Evolutionary conservation across 1,140 invertebrate genomes (phyloP), one percentile per base, ranked within the genome.

Genomic region (Temnothorax curvispinosus): DNA sequence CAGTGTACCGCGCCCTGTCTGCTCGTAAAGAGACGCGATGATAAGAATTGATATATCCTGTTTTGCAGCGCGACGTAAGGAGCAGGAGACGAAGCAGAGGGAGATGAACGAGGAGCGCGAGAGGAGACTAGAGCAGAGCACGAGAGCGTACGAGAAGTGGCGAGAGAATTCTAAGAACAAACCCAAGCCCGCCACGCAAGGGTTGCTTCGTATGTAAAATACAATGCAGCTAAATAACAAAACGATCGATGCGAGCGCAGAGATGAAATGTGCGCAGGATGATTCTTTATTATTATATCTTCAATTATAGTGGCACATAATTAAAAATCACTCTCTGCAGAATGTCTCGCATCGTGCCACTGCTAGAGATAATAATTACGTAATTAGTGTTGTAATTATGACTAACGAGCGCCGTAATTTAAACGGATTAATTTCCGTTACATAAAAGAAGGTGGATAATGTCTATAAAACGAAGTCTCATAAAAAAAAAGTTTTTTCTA

Each of bases 171-270:
- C 94, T 8, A 95, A 92, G 86, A 92, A 90, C 54, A 91, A 77
- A 74, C 93, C 94, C 8, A 94, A 89, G 75, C 95, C 95, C 3
- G 93, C 94, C 1, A 95, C 95, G 0, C 95, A 95, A 88, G 93
- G 95, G 85, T 87, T 95, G 60, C 81, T 95, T 50, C 93, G 95
- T 95, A 88, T 91, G 94, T 94, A 82, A 35, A 11, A 15, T 64
- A 71, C 9, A 38, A 67, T 71, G 27, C 27, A 27, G 27, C 1
- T 27, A 65, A 50, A 80, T 52, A 67, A 50, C 15, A 50, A 9
- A 76, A 27, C 38, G 62, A 38, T 13, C 27, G 8, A 52, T 50
- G 11, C 7, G 18, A 41, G 5, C 9, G 9, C 1, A 72, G 18
- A 72, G 11, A 35, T 54, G 5, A n/a, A 15, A 54, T 54, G 52